Evolutionary conservation across 2,888 invertebrate species (phyloP).

Genomic region (Odontocerum albicorne): DNA sequence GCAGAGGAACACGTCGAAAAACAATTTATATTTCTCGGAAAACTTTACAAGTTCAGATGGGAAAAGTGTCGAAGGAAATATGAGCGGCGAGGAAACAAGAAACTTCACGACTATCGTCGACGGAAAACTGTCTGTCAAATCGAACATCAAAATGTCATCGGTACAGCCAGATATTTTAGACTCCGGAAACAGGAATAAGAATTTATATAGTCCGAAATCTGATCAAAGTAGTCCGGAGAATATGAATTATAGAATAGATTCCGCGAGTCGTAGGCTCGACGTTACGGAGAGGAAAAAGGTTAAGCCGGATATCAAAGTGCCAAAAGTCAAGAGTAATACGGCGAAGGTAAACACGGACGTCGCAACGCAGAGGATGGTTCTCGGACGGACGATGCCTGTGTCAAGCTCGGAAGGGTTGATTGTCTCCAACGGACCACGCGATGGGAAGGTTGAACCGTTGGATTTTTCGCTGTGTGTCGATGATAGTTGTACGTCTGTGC

Average conservation of each 20-base stretch:
- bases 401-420: background rate
- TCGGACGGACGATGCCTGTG: conserved; percentile 5
- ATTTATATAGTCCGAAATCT: background rate
- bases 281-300: conserved; percentile 25
- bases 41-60: conserved; percentile 48
- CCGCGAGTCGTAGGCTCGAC: background rate
- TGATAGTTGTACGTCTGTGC: conserved; percentile 9
- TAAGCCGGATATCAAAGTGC: conserved; percentile 28
- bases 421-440: background rate
- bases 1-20: conserved; percentile 52
- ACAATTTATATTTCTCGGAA: conserved; percentile 52
- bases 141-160: conserved; percentile 3
- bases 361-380: conserved; percentile 31
- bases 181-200: conserved; percentile 7
- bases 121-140: conserved; percentile 15
- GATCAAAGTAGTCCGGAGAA: background rate
- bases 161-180: conserved; percentile 28
- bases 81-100: conserved; percentile 18
- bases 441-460: conserved; percentile 9
- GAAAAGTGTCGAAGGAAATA: conserved; percentile 25
- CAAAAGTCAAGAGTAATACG: conserved; percentile 15
- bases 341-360: conserved; percentile 3
- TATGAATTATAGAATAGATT: conserved; percentile 2
- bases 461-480: conserved; percentile 1
- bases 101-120: conserved; percentile 11